Evolutionary conservation across 1,140 invertebrate species (phyloP).

Genomic region (Drosophila melanica): DNA sequence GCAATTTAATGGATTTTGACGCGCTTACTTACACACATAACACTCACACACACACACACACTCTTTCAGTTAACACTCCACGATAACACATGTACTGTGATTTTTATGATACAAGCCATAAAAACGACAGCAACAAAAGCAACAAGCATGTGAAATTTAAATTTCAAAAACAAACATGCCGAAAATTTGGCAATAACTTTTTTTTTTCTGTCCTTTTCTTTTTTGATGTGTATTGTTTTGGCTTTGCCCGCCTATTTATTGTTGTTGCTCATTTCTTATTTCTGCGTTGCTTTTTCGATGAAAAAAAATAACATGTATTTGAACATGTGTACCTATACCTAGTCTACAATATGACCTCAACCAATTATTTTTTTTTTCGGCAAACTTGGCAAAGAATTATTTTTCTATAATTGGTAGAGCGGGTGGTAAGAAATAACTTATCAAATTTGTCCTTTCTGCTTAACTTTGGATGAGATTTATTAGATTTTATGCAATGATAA

Average conservation of each 20-base stretch:
- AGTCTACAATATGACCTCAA: constrained; percentile 23
- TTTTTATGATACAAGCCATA: constrained; percentile 77
- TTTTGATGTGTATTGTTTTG: constrained; percentile 37
- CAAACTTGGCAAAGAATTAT: constrained; percentile 9
- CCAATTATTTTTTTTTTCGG: constrained; percentile 21
- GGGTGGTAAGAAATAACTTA: constrained; percentile 10
- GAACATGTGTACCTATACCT: constrained; percentile 14
- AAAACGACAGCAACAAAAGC: constrained; percentile 55
- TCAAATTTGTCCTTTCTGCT: neutral
- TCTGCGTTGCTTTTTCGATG: constrained; percentile 56
- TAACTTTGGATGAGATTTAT: too few relatives aligned
- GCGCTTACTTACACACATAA: constrained; percentile 41
- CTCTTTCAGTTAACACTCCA: neutral
- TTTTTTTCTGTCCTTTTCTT: constrained; percentile 35
- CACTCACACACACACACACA: constrained; percentile 9
- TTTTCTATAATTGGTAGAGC: constrained; percentile 6
- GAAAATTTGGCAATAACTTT: constrained; percentile 81
- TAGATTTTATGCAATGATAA: too few relatives aligned
- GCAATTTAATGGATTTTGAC: constrained; percentile 66
- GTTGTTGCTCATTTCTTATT: constrained; percentile 58
- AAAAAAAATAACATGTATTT: constrained; percentile 42
- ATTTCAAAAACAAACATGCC: constrained; percentile 83
- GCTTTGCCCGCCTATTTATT: constrained; percentile 51
- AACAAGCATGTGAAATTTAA: constrained; percentile 74
- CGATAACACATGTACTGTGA: constrained; percentile 16